These are phyloP conservation scores for Rhinatrema bivittatum DNA, from an alignment of 2,797 vertebrate species.

Conservation along the genomic window DNA sequence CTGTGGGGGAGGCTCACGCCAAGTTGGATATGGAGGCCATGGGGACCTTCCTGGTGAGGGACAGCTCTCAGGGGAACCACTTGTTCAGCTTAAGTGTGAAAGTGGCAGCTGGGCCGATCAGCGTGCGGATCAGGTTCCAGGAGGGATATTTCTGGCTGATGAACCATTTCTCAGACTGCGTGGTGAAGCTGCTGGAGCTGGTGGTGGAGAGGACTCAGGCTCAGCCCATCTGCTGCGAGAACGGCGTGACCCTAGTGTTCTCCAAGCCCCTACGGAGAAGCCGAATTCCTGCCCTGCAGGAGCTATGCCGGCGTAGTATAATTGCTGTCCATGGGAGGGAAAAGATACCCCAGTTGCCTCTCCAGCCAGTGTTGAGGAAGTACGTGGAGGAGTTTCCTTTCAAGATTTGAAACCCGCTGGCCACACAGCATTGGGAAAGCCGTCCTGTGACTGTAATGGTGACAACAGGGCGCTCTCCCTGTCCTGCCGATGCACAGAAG, in stretches of 20 bases:
- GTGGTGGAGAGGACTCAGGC: slow-evolving; percentile 32
- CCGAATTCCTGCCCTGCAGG: slow-evolving; percentile 1
- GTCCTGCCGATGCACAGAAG: too few species aligned
- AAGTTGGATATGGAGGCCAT: slow-evolving; percentile 36
- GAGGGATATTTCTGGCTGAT: slow-evolving; percentile 44
- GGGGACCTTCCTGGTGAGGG: slow-evolving; percentile 51
- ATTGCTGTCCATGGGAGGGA: background rate
- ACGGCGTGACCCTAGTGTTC: slow-evolving; percentile 30
- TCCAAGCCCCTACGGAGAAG: slow-evolving; percentile 38
- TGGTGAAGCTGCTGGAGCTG: slow-evolving; percentile 36
- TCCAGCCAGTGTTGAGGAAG: slow-evolving; percentile 1
- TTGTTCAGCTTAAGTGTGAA: slow-evolving; percentile 41
- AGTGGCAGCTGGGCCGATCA: slow-evolving; percentile 22
- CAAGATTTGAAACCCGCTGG: slow-evolving; percentile 10
- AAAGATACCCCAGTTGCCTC: background rate
- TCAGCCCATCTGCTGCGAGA: slow-evolving; percentile 34
- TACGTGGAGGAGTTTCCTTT: slow-evolving; percentile 20
- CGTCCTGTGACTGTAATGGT: too few species aligned
- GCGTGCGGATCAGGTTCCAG: slow-evolving; percentile 44
- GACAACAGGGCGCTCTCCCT: too few species aligned
- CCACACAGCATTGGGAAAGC: too few species aligned
- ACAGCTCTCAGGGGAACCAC: slow-evolving; percentile 48
- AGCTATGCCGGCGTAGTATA: slow-evolving; percentile 28
- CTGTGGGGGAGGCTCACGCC: slow-evolving; percentile 42
- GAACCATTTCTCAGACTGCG: slow-evolving; percentile 34